Percentiles rank a stretch among this genome's conserved stretches.
These are phyloP conservation scores for Frankliniella fusca DNA, from an alignment of 2,888 invertebrate genomes.

Conservation along the genomic window DNA sequence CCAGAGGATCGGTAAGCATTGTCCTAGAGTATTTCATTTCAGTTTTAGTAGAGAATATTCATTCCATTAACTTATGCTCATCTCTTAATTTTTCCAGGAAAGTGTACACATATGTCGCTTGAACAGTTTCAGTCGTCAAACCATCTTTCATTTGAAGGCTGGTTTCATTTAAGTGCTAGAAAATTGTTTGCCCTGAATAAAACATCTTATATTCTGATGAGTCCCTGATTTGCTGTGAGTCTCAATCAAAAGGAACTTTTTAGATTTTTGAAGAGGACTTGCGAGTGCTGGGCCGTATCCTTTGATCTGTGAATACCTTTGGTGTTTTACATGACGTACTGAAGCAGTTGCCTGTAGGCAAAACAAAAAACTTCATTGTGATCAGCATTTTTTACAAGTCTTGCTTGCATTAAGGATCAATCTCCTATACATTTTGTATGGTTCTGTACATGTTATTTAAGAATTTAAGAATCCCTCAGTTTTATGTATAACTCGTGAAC, in stretches of 20 bases:
- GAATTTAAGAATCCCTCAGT: not conserved
- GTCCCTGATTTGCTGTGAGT: no score
- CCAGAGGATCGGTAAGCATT: conserved; percentile 74
- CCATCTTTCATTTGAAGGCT: not conserved
- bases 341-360: not conserved
- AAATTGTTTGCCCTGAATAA: not conserved
- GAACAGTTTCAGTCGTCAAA: conserved; percentile 43
- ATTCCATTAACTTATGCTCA: not conserved
- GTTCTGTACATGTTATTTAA: conserved; percentile 12
- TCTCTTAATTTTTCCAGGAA: conserved; percentile 54
- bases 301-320: not conserved
- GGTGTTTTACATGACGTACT: not conserved
- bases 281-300: no score
- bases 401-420: conserved; percentile 17
- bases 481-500: not conserved
- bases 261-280: no score
- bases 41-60: not conserved
- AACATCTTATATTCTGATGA: no score
- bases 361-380: not conserved
- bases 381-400: conserved; percentile 1
- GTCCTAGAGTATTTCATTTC: not conserved
- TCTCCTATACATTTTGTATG: conserved; percentile 21
- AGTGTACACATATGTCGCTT: conserved; percentile 94
- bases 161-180: not conserved
- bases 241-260: no score